These are phyloP conservation scores for Zoroaster sp. DNA, from an alignment of 53 echinoderm and acorn worm genomes.

Conservation along the genomic window DNA sequence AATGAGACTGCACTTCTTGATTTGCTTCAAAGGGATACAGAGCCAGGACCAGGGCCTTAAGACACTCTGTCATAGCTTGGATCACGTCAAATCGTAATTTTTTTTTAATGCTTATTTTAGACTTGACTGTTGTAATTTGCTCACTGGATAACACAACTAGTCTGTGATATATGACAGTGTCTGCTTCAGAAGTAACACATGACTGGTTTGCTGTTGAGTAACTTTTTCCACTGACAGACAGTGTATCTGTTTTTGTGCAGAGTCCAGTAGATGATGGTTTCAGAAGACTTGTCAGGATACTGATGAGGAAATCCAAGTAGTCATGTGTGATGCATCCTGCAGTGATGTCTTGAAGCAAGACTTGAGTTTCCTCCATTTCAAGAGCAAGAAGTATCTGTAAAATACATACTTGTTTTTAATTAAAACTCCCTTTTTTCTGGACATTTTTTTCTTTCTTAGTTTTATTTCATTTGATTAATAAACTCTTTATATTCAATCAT, in stretches of 20 bases:
- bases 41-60: not conserved
- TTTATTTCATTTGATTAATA: no score
- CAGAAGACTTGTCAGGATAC: not conserved
- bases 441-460: no score
- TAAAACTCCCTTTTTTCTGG: no score
- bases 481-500: no score
- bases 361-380: not conserved
- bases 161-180: not conserved
- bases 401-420: no score
- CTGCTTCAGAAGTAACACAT: not conserved
- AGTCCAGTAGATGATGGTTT: not conserved
- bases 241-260: not conserved
- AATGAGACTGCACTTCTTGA: not conserved
- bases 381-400: conserved; percentile 2
- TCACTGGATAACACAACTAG: not conserved
- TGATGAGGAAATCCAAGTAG: not conserved
- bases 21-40: not conserved
- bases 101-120: not conserved
- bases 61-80: not conserved
- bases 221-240: not conserved
- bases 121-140: not conserved
- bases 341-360: not conserved
- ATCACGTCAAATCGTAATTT: not conserved
- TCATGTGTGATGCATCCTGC: not conserved
- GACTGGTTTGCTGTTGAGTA: not conserved